Evolutionary conservation across 2,113 vertebrate species (phyloP).

Genomic region (Collichthys lucidus): DNA sequence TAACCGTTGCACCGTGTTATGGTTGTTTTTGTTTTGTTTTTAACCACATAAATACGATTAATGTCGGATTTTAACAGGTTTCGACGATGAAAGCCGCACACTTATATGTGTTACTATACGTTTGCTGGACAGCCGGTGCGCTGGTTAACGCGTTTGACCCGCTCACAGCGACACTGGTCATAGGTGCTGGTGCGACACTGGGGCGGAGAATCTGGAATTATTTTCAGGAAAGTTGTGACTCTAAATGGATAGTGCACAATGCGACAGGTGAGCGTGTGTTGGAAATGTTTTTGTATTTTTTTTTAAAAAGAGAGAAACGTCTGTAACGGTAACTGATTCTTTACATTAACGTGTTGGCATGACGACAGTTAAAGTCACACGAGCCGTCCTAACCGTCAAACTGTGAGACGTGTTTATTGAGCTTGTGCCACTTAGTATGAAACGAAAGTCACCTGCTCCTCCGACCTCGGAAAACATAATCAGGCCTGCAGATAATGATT

Average conservation of each 20-base stretch:
- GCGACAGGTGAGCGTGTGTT: slow-evolving; percentile 72
- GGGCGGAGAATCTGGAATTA: slow-evolving; percentile 74
- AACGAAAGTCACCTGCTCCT: too few relatives aligned
- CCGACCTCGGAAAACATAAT: not conserved
- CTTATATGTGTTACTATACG: slow-evolving; percentile 32
- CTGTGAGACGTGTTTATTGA: too few relatives aligned
- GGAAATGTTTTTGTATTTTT: too few relatives aligned
- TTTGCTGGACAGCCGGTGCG: slow-evolving; percentile 19
- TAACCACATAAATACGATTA: not conserved
- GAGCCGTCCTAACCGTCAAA: not conserved
- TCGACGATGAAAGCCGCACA: slow-evolving; percentile 69
- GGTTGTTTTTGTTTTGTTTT: not conserved
- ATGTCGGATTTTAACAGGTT: not conserved
- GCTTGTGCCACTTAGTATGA: not conserved
- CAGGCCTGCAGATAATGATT: not conserved
- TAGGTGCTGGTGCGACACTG: slow-evolving; percentile 60
- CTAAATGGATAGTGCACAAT: slow-evolving; percentile 78
- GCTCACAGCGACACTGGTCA: slow-evolving; percentile 61
- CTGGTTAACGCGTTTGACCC: slow-evolving; percentile 77
- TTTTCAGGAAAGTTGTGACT: slow-evolving; percentile 75
- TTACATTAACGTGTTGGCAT: not conserved
- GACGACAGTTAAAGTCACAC: too few relatives aligned
- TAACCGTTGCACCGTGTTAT: not conserved
- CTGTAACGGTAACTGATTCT: not conserved
- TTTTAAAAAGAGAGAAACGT: too few relatives aligned